phyloP scores from a whole-genome alignment of 2,888 invertebrate genomes.

The Bhutanitis thaidina region DNA sequence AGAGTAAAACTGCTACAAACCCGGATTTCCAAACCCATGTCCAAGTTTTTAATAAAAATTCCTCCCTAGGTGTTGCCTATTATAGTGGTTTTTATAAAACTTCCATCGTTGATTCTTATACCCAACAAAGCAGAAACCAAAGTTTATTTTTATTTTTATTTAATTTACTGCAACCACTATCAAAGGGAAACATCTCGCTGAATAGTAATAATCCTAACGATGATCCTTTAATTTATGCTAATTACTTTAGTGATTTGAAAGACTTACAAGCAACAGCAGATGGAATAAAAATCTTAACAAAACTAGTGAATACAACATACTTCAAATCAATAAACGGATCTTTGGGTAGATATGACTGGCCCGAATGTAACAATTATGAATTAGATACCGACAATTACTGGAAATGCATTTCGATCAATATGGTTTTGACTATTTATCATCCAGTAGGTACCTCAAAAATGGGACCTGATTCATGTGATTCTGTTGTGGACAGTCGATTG shows the following conservation, averaged over 20 bases:
- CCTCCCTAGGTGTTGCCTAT: constrained; percentile 33
- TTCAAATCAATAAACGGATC: constrained; percentile 43
- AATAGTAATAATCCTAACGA: constrained; percentile 77
- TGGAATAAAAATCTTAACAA: constrained; percentile 44
- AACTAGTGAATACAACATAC: constrained; percentile 39
- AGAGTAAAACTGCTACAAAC: constrained; percentile 37
- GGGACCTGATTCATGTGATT: constrained; percentile 56
- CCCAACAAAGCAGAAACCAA: constrained; percentile 38
- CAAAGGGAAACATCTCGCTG: constrained; percentile 77
- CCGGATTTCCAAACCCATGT: constrained; percentile 50
- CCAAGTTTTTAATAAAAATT: constrained; percentile 43
- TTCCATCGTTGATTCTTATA: constrained; percentile 33
- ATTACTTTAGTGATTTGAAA: constrained; percentile 78
- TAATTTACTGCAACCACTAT: constrained; percentile 67
- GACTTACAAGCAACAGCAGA: constrained; percentile 61
- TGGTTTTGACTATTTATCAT: constrained; percentile 78
- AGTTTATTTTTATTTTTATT: constrained; percentile 49
- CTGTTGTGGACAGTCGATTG: constrained; percentile 75
- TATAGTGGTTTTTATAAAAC: constrained; percentile 27
- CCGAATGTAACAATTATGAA: constrained; percentile 37
- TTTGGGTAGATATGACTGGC: constrained; percentile 40
- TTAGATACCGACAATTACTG: constrained; percentile 46
- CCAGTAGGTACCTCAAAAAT: constrained; percentile 83
- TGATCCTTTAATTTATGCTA: constrained; percentile 80
- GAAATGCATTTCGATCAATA: constrained; percentile 69